Evolutionary conservation across 2,888 invertebrate species (phyloP).

Genomic region (Stenurella melanura): DNA sequence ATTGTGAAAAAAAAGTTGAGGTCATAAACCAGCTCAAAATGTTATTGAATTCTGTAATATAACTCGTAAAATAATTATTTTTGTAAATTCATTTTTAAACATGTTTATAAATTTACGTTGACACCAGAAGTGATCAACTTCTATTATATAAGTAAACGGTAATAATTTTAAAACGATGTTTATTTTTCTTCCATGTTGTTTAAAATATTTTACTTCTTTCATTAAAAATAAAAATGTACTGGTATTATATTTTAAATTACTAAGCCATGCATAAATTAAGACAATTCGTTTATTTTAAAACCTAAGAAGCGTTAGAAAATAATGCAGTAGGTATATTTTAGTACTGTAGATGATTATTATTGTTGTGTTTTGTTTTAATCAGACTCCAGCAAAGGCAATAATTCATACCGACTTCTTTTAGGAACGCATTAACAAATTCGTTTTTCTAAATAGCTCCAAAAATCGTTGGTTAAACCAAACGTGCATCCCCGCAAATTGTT

Average conservation of each 20-base stretch:
- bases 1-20: too few species aligned
- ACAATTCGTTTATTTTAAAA: background rate
- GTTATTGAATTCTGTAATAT: too few species aligned
- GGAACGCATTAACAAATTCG: background rate
- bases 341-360: background rate
- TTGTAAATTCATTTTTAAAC: too few species aligned
- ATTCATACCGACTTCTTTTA: background rate
- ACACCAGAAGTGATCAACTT: too few species aligned
- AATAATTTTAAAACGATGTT: background rate
- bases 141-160: too few species aligned
- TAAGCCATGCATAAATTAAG: background rate
- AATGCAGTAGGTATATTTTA: background rate
- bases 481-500: too few species aligned
- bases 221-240: background rate
- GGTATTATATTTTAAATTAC: background rate
- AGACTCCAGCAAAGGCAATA: background rate
- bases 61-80: too few species aligned
- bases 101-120: too few species aligned
- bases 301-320: background rate
- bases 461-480: too few species aligned
- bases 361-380: background rate
- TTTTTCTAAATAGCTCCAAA: too few species aligned
- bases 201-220: background rate
- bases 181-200: background rate
- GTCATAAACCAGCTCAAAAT: too few species aligned